Evolutionary conservation across 2,113 vertebrate genomes (phyloP), one percentile per base, ranked within the genome.

Genomic region (Glaucomys volans): DNA sequence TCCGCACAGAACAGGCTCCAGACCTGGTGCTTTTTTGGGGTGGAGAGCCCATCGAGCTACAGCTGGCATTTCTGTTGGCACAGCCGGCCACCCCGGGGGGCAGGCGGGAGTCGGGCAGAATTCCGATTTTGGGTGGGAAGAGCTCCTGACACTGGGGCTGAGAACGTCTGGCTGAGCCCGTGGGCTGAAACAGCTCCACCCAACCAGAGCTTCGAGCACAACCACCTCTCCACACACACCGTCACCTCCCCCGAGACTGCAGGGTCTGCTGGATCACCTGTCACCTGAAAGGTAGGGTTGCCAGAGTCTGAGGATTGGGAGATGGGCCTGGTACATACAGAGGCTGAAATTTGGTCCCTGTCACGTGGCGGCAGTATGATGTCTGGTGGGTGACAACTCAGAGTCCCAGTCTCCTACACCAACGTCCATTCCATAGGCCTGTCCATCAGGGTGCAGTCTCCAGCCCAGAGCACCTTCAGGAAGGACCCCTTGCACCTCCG

Each of bases 61-160:
- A 98, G 95, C 96, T 98, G 97, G 97, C 87, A 80, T 85, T 94
- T 97, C 95, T 77, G 2, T n/a, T 97, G 96, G 97, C 94, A 97
- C 90, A 71, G 64, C 75, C 64, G 92, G 69, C 28, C 87, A 64
- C 67, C 83, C 93, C 37, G 96, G 67, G 87, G 87, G 95, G 92
- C 81, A 4, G 69, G 92, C 64, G 37, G 79, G 66, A 90, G 94
- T 77, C 52, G 69, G 0, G 5, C 71, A 87, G 90, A 66, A 96
- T 89, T 89, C 92, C 89, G 81, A 96, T 71, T 88, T 97, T 7
- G 11, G 67, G 97, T 10, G 86, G 35, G 57, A 57, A 83, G 85
- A 80, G 11, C 47, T 74, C 47, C 44, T 37, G 62, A 87, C 72
- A 72, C 64, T 71, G 69, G 91, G 67, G 57, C 77, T n/a, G 3